A percentile compares a stretch with the other conserved stretches of the same genome.
These are phyloP conservation scores for Takifugu rubripes DNA, from an alignment of 2,797 vertebrate species.

Conservation along the genomic window DNA sequence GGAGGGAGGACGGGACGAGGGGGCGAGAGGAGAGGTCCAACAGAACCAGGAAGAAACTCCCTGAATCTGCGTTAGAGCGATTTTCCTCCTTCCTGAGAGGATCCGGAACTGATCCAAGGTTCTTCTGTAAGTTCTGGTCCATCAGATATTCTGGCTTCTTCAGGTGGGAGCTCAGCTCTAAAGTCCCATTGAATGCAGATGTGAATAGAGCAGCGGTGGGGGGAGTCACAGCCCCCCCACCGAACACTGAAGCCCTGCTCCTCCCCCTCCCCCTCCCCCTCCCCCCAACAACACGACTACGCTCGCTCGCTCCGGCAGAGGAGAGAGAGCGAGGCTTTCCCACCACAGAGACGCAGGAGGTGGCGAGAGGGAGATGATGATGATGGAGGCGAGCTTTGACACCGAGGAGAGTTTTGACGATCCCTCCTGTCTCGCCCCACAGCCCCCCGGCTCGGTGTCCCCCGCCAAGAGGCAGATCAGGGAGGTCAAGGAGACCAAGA, in stretches of 20 bases:
- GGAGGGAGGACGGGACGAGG: too few species aligned
- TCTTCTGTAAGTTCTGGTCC: too few species aligned
- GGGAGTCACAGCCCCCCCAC: neutral
- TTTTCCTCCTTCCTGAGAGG: too few species aligned
- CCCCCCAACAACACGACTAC: neutral
- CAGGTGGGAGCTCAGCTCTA: too few species aligned
- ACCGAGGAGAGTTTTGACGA: constrained; percentile 88
- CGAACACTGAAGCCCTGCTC: constrained; percentile 1
- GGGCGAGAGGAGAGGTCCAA: too few species aligned
- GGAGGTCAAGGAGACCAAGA: constrained; percentile 88
- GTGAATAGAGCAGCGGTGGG: too few species aligned
- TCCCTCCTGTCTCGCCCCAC: constrained; percentile 81
- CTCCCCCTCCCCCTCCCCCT: neutral
- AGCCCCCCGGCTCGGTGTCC: constrained; percentile 87
- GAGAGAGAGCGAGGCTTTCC: constrained; percentile 46
- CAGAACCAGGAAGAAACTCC: too few species aligned
- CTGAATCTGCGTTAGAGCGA: too few species aligned
- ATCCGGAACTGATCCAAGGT: too few species aligned
- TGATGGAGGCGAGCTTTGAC: constrained; percentile 81
- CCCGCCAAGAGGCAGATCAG: constrained; percentile 85
- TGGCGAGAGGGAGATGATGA: constrained; percentile 64
- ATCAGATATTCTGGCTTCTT: too few species aligned
- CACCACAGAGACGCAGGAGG: constrained; percentile 59
- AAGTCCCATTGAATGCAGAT: too few species aligned
- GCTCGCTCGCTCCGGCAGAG: constrained; percentile 12